Base-by-base conservation (phyloP, 2,797 vertebrate genomes). In the Coranthus polyacanthus region DNA sequence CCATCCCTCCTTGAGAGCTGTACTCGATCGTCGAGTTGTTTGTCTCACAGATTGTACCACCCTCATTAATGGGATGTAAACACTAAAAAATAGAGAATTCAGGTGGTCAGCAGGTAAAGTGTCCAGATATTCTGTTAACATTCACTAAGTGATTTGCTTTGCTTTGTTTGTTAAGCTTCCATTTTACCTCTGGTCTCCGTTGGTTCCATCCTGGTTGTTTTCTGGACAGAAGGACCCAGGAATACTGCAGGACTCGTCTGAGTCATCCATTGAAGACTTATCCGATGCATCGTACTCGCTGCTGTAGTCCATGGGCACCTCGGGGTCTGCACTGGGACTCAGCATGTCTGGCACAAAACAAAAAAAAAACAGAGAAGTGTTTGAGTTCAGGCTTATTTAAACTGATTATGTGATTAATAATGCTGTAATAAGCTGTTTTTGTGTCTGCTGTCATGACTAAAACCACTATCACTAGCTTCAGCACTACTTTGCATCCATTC, bases 41-140 rank as follows among this genome's bases (percentile, higher is more conserved):
- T 98, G 96, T 29, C 96, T 89, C 70, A 98, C 92, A 0, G 96
- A 97, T 89, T 98, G 96, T 2, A 97, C 96, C 62, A 98, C 96
- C 63, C 96, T 93, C 96, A 98, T 98, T 29, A 98, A 85, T 0
- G 96, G 96, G 68, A 98, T 98, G 83, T 97, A 89, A 71, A 93
- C 92, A 77, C 96, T 96, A 50, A 2, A 45, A n/a, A 36, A 44
- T 5, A 56, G 13, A 39, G 12, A 12, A 12, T 18, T 49, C 12
- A 57, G 12, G 12, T 26, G 12, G 6, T 36, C n/a, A 17, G 24
- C 8, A 21, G 34, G n/a, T 44, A 32, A 32, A 68, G 66, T 16
- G 3, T 38, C 12, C 7, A 20, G 9, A 4, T 1, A 15, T 36
- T 63, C 7, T 12, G 1, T 9, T 15, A 7, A 26, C 3, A 20